Evolutionary conservation across 2,113 vertebrate species (phyloP).

Genomic region (Trinectes maculatus): DNA sequence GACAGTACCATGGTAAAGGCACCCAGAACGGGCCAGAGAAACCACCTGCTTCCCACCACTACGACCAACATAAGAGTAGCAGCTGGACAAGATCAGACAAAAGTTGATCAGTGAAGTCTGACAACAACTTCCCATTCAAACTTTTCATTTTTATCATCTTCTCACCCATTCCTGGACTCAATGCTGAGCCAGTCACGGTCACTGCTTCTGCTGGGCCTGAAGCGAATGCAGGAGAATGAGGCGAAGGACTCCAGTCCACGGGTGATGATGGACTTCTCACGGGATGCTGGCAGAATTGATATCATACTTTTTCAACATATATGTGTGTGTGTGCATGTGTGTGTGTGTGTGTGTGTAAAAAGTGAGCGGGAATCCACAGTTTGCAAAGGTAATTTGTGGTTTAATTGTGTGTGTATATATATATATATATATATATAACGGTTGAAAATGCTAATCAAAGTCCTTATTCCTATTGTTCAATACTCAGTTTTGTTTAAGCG

Average conservation of each 20-base stretch:
- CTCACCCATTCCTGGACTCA: constrained; percentile 69
- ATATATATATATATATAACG: too few relatives aligned
- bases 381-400: too few relatives aligned
- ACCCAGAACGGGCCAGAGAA: constrained; percentile 62
- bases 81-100: constrained; percentile 47
- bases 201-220: constrained; percentile 50
- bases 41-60: constrained; percentile 63
- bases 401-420: too few relatives aligned
- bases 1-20: constrained; percentile 55
- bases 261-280: constrained; percentile 60
- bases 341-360: too few relatives aligned
- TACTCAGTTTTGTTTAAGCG: too few relatives aligned
- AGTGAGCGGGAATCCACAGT: too few relatives aligned
- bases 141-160: background rate
- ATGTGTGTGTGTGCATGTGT: background rate
- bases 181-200: constrained; percentile 71
- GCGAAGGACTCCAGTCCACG: constrained; percentile 62
- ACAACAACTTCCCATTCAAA: background rate
- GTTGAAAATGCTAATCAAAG: too few relatives aligned
- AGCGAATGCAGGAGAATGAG: constrained; percentile 75
- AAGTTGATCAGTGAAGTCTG: background rate
- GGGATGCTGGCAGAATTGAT: constrained; percentile 38
- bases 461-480: too few relatives aligned
- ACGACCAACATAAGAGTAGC: constrained; percentile 69
- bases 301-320: background rate